Conservation (phyloP, 2,888 invertebrate species). For the Cacoxenus indagator region DNA sequence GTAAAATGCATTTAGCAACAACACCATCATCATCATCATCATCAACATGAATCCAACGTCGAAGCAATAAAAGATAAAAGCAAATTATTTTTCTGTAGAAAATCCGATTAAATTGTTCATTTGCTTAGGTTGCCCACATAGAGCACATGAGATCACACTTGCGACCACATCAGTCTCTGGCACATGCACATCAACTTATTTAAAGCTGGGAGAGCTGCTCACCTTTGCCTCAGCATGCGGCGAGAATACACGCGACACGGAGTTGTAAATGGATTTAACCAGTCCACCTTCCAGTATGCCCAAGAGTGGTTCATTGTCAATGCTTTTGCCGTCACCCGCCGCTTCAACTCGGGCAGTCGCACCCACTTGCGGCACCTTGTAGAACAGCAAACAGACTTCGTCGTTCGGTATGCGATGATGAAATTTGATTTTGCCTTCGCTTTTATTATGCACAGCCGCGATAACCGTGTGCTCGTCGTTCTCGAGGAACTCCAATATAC, state of each 20-base stretch:
- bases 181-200: constrained; percentile 25
- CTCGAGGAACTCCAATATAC: constrained; percentile 72
- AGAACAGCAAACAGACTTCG: constrained; percentile 70
- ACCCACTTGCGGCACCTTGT: constrained; percentile 70
- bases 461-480: constrained; percentile 71
- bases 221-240: constrained; percentile 68
- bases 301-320: constrained; percentile 61
- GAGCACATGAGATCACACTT: no score
- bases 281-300: constrained; percentile 71
- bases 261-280: constrained; percentile 72
- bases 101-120: constrained; percentile 54
- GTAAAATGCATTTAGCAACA: not conserved
- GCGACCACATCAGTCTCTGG: constrained; percentile 4
- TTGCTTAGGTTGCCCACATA: not conserved
- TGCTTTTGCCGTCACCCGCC: not conserved
- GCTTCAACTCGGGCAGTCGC: constrained; percentile 22
- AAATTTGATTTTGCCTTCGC: constrained; percentile 70
- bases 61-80: constrained; percentile 40
- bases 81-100: constrained; percentile 55
- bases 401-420: constrained; percentile 70
- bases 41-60: constrained; percentile 4
- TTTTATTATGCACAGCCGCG: constrained; percentile 69
- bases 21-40: not conserved
- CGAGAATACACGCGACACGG: constrained; percentile 71
- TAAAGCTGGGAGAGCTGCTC: constrained; percentile 36